Base-by-base conservation (phyloP, 2,888 invertebrate species). In the Brenthis ino region DNA sequence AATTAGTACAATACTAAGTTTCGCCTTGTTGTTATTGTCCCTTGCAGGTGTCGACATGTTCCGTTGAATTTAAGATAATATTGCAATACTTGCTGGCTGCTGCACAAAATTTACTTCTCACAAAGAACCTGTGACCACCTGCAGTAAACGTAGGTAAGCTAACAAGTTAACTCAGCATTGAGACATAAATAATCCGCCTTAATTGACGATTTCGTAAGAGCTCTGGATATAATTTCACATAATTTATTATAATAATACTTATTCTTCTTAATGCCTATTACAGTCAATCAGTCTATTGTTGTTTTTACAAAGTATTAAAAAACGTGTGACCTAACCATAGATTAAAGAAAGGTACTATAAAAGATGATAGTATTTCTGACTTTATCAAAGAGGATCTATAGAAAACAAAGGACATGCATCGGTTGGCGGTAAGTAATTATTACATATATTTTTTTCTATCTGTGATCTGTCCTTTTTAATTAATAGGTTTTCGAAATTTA, bases 251-350 rank as follows among this genome's bases (percentile, higher is more conserved):
- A 37, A 24, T 61, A 67, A 67, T 37, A 43, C 33, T 20, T 50
- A 61, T 55, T 56, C 50, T 61, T 43, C 48, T 57, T 57, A 68
- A 65, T 57, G 47, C 43, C 13, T 68, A 54, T 50, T 65, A 63
- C 65, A 63, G 24, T 16, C 61, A 72, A 72, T 70, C 65, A 16
- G 16, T 54, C 64, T 53, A 74, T 74, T 74, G 74, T 74, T 72
- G 16, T 50, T 61, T 72, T 68, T 73, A 57, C 50, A 51, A 55
- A 43, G 20, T 28, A 54, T 60, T 63, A 47, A 47, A 47, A 53
- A 64, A 64, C 64, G 60, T 69, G 65, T 65, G 65, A 67, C 47
- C 57, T 51, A 65, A 48, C 51, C 63, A 56, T 14, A 63, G 24
- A 60, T n/a, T 61, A 47, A 67, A 68, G 50, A 56, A 60, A 69